These are phyloP conservation scores for Trachymyrmex cornetzi DNA, from an alignment of 1,140 invertebrate genomes.

Conservation along the genomic window DNA sequence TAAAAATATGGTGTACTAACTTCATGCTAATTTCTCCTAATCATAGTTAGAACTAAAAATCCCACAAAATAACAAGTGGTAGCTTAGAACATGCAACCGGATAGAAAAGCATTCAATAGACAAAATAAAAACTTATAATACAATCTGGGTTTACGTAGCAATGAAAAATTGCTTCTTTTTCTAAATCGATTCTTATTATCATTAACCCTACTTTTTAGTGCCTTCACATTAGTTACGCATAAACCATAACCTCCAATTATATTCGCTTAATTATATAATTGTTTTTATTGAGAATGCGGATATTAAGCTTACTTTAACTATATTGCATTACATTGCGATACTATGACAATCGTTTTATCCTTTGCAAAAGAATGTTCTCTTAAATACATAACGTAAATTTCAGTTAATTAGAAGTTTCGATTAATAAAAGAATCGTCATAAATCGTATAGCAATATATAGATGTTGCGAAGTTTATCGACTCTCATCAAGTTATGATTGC, in stretches of 20 bases:
- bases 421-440: constrained; percentile 1
- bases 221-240: background rate
- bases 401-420: constrained; percentile 29
- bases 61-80: background rate
- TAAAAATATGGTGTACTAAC: too few species aligned
- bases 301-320: background rate
- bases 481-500: constrained; percentile 55
- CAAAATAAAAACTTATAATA: background rate
- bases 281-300: constrained; percentile 26
- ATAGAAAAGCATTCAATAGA: background rate
- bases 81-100: background rate
- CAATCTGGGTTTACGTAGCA: background rate
- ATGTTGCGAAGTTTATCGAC: background rate
- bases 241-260: background rate
- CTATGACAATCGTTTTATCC: constrained; percentile 16
- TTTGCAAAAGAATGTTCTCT: background rate
- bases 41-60: background rate
- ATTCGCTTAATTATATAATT: background rate
- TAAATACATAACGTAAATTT: background rate
- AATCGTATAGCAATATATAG: background rate
- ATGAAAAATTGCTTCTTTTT: constrained; percentile 23
- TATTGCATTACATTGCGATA: background rate
- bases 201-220: constrained; percentile 28
- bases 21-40: too few species aligned
- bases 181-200: constrained; percentile 14